Evolutionary conservation across 2,113 vertebrate species (phyloP).

Genomic region (Dunckerocampus dactyliophorus): DNA sequence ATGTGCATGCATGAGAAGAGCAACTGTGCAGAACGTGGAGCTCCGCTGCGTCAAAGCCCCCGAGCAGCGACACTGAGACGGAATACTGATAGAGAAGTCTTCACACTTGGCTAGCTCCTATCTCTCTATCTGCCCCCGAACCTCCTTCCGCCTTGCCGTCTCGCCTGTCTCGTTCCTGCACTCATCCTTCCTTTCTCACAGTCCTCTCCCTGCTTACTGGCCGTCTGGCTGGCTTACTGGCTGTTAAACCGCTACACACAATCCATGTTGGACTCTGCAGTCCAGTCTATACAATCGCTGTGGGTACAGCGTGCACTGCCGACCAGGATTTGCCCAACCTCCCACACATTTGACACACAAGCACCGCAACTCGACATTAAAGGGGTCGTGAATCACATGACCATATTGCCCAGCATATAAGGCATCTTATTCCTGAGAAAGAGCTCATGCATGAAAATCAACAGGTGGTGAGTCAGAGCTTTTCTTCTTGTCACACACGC

Average conservation of each 20-base stretch:
- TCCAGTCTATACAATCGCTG: no score
- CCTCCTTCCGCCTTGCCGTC: conserved; percentile 10
- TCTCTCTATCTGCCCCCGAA: conserved; percentile 39
- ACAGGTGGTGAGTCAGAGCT: no score
- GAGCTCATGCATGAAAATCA: no score
- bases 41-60: conserved; percentile 30
- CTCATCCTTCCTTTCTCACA: conserved; percentile 28
- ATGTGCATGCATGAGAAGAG: conserved; percentile 28
- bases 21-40: conserved; percentile 20
- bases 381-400: no score
- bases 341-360: no score
- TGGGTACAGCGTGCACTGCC: no score
- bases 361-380: no score
- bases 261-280: conserved; percentile 11
- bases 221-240: no score
- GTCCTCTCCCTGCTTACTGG: conserved; percentile 21
- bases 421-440: no score
- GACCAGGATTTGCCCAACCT: no score
- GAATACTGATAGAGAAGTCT: conserved; percentile 56
- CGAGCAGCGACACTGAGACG: conserved; percentile 39
- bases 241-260: conserved; percentile 18
- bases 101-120: conserved; percentile 51
- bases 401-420: no score
- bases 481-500: no score
- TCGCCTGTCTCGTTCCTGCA: conserved; percentile 5